These are phyloP conservation scores for Anoplolepis gracilipes DNA, from an alignment of 1,140 invertebrate genomes.

Conservation along the genomic window DNA sequence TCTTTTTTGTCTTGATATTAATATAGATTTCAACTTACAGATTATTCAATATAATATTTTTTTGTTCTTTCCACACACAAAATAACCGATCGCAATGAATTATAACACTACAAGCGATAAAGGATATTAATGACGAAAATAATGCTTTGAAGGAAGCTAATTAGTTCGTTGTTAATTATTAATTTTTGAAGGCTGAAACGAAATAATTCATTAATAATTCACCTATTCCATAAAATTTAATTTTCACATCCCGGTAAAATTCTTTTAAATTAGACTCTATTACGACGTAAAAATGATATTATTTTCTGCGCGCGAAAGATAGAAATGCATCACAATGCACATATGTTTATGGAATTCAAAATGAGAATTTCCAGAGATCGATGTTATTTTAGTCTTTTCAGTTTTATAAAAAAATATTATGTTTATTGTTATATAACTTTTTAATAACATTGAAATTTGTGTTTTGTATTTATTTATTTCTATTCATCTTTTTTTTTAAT, in stretches of 20 bases:
- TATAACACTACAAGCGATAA: background rate
- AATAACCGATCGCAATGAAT: background rate
- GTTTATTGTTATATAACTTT: slow-evolving; percentile 5
- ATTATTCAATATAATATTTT: background rate
- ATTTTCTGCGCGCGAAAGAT: background rate
- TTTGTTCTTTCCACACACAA: background rate
- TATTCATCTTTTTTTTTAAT: background rate
- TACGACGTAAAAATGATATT: background rate
- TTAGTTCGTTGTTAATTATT: slow-evolving; percentile 2
- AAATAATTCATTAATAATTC: slow-evolving; percentile 22
- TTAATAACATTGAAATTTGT: background rate
- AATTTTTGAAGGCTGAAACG: slow-evolving; percentile 25
- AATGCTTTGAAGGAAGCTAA: background rate
- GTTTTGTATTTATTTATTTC: background rate
- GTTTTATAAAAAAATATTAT: background rate
- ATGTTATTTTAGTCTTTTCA: background rate
- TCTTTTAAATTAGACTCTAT: background rate
- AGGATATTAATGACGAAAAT: background rate
- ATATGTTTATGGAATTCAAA: background rate
- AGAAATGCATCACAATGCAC: background rate
- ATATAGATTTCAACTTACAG: background rate
- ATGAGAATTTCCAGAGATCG: background rate
- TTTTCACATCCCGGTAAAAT: slow-evolving; percentile 8
- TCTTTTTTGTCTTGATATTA: background rate
- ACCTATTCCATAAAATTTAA: slow-evolving; percentile 7